Base-by-base conservation (phyloP, 2,797 vertebrate species). In the Chiloscyllium punctatum region DNA sequence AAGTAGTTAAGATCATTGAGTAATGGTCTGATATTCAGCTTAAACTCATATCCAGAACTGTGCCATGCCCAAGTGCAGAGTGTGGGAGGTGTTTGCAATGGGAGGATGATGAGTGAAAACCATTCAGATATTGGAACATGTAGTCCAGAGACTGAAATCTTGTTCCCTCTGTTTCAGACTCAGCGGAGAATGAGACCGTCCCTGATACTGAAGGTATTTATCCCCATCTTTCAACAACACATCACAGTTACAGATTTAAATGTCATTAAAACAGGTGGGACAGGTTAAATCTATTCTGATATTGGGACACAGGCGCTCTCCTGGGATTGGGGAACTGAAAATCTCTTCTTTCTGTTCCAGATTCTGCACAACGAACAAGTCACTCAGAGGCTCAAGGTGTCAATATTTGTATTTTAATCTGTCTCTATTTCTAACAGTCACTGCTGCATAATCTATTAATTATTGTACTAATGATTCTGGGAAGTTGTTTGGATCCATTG, bases 81-180 rank as follows among this genome's bases (percentile, higher is more conserved):
- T 62, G 87, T 90, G 53, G 33, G 6, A 9, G 51, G 53, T 30
- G 51, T 30, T 87, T 53, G 25, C 37, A 57, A 0, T 66, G 90
- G 90, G 62, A 69, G 7, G 23, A 8, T 62, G 90, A 69, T 1
- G 6, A 42, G 42, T 8, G 66, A 25, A 42, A 92, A 69, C 33
- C 33, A 8, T 91, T 91, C 2, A 16, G 33, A n/a, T 66, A 23
- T 21, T 16, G 1, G 16, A 91, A 18, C 2, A 18, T 91, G 88
- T 21, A 57, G 16, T 66, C 57, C 21, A 33, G 88, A 37, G 66
- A 66, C 88, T 91, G 88, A 91, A 91, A 37, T 9, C 33, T 33
- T 91, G 30, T 68, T 66, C n/a, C 25, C 71, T 94, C 3, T 72
- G 92, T 74, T 94, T 74, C 92, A 94, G 92, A 94, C 8, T 94